These are phyloP conservation scores for Macheiramphus alcinus DNA, from an alignment of 2,113 vertebrate genomes.

Conservation along the genomic window DNA sequence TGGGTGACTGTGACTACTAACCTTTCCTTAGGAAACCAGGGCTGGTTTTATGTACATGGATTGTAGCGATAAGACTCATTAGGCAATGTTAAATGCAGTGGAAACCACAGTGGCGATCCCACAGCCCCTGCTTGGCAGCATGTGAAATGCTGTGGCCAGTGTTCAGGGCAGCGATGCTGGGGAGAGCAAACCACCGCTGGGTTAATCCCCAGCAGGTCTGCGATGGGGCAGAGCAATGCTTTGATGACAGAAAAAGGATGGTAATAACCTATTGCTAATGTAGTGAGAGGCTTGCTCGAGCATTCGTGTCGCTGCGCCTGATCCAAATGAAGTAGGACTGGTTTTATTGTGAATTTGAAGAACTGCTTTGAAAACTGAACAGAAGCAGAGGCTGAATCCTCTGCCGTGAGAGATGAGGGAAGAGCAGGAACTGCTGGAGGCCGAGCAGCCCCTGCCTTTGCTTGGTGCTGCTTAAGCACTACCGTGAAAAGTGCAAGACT, in stretches of 20 bases:
- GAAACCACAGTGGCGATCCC: not conserved
- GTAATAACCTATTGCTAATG: fast-evolving
- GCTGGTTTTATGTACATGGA: not conserved
- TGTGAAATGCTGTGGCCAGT: not conserved
- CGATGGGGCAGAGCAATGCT: fast-evolving
- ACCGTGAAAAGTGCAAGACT: not conserved
- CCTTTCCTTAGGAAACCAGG: not conserved
- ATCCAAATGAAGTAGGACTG: not conserved
- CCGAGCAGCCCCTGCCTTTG: not conserved
- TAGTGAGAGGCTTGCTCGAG: not conserved
- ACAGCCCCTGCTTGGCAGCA: not conserved
- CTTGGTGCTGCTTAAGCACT: not conserved
- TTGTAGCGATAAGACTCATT: not conserved
- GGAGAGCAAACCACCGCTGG: not conserved
- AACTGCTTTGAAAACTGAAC: not conserved
- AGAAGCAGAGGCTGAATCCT: not conserved
- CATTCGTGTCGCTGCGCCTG: fast-evolving
- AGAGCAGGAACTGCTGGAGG: not conserved
- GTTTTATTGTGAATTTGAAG: not conserved
- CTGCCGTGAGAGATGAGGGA: not conserved
- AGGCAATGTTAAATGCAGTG: not conserved
- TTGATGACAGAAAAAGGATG: not conserved
- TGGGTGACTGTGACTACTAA: not conserved
- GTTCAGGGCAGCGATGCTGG: not conserved
- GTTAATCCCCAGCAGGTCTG: not conserved